phyloP scores from a whole-genome alignment of 2,797 vertebrate genomes.

The Chromobotia macracanthus region DNA sequence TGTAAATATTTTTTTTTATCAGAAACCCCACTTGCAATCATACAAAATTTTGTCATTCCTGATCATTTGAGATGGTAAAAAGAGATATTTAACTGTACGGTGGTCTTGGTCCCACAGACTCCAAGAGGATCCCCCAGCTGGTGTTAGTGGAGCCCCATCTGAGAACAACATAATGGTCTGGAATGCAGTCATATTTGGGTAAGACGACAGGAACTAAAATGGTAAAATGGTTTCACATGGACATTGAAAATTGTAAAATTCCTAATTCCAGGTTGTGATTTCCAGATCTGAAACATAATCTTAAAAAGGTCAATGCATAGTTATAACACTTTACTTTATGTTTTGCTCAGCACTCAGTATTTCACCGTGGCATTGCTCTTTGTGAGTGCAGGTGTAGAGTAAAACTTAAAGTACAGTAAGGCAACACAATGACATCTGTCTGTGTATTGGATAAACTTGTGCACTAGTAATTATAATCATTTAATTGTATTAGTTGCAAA shows the following conservation, averaged over 20 bases:
- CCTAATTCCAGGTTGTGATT: no score
- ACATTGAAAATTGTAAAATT: no score
- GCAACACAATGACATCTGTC: no score
- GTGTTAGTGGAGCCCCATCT: slow-evolving; percentile 94
- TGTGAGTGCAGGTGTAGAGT: background rate
- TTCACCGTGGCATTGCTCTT: background rate
- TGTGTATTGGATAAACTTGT: background rate
- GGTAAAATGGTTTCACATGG: background rate
- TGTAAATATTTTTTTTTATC: background rate
- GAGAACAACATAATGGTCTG: slow-evolving; percentile 99
- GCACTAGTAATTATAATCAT: background rate
- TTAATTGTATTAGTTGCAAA: no score
- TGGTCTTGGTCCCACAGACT: slow-evolving; percentile 73
- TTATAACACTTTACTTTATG: no score
- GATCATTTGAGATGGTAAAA: background rate
- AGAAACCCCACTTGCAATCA: background rate
- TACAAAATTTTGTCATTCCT: background rate
- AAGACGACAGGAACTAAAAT: slow-evolving; percentile 63
- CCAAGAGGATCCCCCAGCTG: slow-evolving; percentile 96
- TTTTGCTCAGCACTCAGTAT: no score
- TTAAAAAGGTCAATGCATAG: no score
- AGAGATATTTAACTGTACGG: no score
- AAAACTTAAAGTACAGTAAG: no score
- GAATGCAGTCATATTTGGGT: slow-evolving; percentile 99
- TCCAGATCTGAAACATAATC: no score